These are phyloP conservation scores for Onthophagus sagittarius DNA, from an alignment of 2,888 invertebrate genomes.

Conservation along the genomic window DNA sequence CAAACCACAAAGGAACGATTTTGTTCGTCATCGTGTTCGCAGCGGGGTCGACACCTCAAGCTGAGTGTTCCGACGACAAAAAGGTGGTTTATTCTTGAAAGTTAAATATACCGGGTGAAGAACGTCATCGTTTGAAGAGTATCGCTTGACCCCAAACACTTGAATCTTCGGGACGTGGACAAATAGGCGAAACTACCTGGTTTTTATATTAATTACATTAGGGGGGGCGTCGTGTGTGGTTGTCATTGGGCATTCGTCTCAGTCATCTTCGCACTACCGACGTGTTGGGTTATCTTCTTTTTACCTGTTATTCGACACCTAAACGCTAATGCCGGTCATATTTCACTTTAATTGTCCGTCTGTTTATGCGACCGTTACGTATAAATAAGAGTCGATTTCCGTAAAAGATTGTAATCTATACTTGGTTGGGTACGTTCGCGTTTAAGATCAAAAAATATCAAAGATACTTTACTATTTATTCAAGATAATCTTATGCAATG, in stretches of 20 bases:
- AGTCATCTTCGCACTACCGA: slow-evolving; percentile 37
- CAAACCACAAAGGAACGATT: not conserved
- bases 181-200: slow-evolving; percentile 42
- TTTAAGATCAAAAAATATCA: not conserved
- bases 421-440: not conserved
- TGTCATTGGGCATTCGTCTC: slow-evolving; percentile 37
- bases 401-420: not conserved
- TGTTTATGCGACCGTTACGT: not conserved
- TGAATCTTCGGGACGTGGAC: slow-evolving; percentile 31
- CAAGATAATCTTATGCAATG: not conserved
- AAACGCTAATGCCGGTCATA: slow-evolving; percentile 28
- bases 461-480: too few relatives aligned
- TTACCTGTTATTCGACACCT: slow-evolving; percentile 38
- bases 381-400: not conserved
- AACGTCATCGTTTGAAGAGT: not conserved
- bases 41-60: not conserved
- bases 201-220: slow-evolving; percentile 40
- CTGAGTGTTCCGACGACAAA: not conserved
- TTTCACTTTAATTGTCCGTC: not conserved
- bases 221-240: slow-evolving; percentile 36
- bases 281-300: slow-evolving; percentile 31
- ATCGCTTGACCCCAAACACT: not conserved
- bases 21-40: not conserved
- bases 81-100: not conserved
- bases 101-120: not conserved